Evolutionary conservation across 2,888 invertebrate genomes (phyloP).

Genomic region (Drymonia ruficornis): DNA sequence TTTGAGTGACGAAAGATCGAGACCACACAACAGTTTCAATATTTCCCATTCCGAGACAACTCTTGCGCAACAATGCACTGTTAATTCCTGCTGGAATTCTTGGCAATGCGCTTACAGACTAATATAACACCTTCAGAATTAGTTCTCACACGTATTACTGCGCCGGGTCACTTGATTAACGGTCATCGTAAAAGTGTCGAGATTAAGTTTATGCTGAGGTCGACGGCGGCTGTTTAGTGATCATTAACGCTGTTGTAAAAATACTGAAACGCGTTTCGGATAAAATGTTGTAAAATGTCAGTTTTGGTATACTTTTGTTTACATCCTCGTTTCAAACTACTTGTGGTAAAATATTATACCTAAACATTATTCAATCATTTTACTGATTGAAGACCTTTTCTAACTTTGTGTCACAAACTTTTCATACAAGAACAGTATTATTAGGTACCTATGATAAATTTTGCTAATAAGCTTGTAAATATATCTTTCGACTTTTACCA

Average conservation of each 20-base stretch:
- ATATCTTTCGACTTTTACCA: too few relatives aligned
- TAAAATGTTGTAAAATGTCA: conserved; percentile 5
- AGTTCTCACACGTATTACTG: conserved; percentile 53
- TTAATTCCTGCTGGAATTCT: conserved; percentile 42
- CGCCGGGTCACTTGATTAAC: conserved; percentile 34
- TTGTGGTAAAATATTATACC: too few relatives aligned
- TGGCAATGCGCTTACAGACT: conserved; percentile 7
- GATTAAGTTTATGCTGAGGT: conserved; percentile 32
- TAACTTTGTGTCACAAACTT: too few relatives aligned
- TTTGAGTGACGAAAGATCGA: too few relatives aligned
- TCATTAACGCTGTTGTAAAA: conserved; percentile 41
- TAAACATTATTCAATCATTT: too few relatives aligned
- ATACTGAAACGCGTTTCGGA: conserved; percentile 15
- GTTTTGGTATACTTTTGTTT: conserved; percentile 4
- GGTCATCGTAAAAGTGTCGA: conserved; percentile 44
- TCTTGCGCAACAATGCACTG: not conserved
- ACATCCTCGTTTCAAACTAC: too few relatives aligned
- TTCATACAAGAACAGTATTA: too few relatives aligned
- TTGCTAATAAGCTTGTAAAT: too few relatives aligned
- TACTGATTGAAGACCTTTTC: too few relatives aligned
- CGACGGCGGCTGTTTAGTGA: conserved; percentile 22
- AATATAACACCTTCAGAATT: conserved; percentile 48
- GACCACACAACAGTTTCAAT: not conserved
- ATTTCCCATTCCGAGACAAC: not conserved
- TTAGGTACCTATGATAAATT: too few relatives aligned